Evolutionary conservation across 2,113 vertebrate genomes (phyloP), one percentile per base, ranked within the genome.

Genomic region (Entomyzon cyanotis): DNA sequence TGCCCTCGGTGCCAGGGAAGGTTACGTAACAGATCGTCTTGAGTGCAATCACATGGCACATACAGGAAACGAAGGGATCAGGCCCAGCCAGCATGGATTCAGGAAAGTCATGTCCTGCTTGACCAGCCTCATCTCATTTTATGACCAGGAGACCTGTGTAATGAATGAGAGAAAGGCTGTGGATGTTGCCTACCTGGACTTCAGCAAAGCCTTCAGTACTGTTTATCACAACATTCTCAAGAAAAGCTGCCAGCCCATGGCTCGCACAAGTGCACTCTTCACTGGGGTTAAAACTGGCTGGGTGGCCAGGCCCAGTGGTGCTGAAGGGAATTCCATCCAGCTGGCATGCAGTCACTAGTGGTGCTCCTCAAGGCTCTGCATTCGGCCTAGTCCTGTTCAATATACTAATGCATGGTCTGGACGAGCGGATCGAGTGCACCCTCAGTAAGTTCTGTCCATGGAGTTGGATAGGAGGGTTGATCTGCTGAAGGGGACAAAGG

Each of bases 361-460:
- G 9, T 49, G 19, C 14, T 69, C 23, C n/a, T 42, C 28, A 49
- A 22, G 14, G 18, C 53, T 58, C 64, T 17, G 5, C 17, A 28
- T 41, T 81, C 7, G 2, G 19, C 18, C 14, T 35, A 49, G 22
- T 41, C 28, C 18, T 58, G 22, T 10, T 41, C 42, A 28, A 22
- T 22, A 18, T 33, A 27, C 7, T 49, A 18, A 11, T 5, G 22
- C 18, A 69, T 58, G 23, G 41, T 28, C 28, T 49, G 17, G 53
- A 9, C 16, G 7, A 58, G n/a, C 11, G 16, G 22, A 13, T 58
- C 0, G 1, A 58, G 11, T 22, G 28, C 33, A n/a, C 9, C 9
- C 19, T n/a, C 24, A 50, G 24, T n/a, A n/a, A 59, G 9, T n/a
- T n/a, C 53, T n/a, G n/a, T n/a, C n/a, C 35, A 19, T 13, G 18